phyloP scores from a whole-genome alignment of 2,888 invertebrate species.

The Pocota personata region DNA sequence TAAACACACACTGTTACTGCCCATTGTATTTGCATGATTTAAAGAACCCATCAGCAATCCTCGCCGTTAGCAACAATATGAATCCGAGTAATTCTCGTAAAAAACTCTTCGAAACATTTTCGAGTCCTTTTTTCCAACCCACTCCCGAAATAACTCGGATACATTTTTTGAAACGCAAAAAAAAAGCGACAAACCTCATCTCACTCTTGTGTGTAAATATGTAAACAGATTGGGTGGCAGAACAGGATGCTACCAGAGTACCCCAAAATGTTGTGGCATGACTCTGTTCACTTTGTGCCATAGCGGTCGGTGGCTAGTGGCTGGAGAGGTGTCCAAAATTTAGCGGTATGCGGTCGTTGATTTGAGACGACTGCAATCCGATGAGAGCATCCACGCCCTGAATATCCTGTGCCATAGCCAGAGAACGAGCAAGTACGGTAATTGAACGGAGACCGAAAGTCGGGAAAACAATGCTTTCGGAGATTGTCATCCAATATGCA shows the following conservation, averaged over 20 bases:
- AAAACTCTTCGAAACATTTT: conserved; percentile 17
- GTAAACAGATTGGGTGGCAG: conserved; percentile 34
- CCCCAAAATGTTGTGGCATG: conserved; percentile 65
- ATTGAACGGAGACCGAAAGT: conserved; percentile 69
- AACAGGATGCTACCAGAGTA: conserved; percentile 55
- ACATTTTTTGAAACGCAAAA: not conserved
- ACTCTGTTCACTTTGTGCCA: conserved; percentile 22
- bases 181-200: conserved; percentile 44
- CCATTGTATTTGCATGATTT: not conserved
- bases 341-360: conserved; percentile 68
- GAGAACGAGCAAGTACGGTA: conserved; percentile 51
- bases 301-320: conserved; percentile 21
- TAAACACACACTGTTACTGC: not conserved
- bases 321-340: conserved; percentile 57
- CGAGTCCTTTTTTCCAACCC: not conserved
- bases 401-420: conserved; percentile 18
- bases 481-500: conserved; percentile 71
- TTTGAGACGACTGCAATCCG: conserved; percentile 69
- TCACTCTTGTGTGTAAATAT: conserved; percentile 49
- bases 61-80: conserved; percentile 4
- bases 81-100: conserved; percentile 27
- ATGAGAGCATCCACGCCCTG: conserved; percentile 28
- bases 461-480: conserved; percentile 62
- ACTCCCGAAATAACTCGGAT: not conserved
- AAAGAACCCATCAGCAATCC: not conserved